phyloP scores from a whole-genome alignment of 2,888 invertebrate genomes.

The Drosophila koepferae region DNA sequence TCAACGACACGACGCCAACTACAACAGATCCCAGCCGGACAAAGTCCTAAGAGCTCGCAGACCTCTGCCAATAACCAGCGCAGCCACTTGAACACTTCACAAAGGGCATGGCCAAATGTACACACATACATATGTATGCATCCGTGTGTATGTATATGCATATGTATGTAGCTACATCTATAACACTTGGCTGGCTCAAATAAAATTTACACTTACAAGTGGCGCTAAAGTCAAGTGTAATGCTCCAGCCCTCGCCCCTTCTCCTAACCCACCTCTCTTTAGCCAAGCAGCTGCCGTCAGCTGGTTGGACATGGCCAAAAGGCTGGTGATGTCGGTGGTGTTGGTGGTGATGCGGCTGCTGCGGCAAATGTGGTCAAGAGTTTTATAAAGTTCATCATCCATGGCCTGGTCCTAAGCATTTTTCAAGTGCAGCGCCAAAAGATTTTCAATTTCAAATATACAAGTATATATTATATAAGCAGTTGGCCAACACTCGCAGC shows the following conservation, averaged over 20 bases:
- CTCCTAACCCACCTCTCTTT: neutral
- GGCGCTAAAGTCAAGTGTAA: constrained; percentile 77
- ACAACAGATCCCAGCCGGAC: constrained; percentile 42
- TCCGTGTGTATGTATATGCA: constrained; percentile 14
- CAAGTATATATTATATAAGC: constrained; percentile 68
- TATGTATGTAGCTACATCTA: constrained; percentile 39
- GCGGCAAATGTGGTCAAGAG: constrained; percentile 77
- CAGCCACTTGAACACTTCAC: constrained; percentile 66
- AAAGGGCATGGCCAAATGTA: constrained; percentile 33
- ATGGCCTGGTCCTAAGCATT: constrained; percentile 67
- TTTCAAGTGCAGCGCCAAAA: constrained; percentile 76
- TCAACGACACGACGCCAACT: constrained; percentile 75
- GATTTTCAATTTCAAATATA: constrained; percentile 75
- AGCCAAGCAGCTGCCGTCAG: constrained; percentile 55
- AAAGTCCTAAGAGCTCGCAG: constrained; percentile 13
- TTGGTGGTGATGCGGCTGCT: constrained; percentile 10
- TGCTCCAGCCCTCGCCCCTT: constrained; percentile 16
- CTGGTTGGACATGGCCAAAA: constrained; percentile 68
- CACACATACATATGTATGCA: neutral
- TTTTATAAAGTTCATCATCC: constrained; percentile 77
- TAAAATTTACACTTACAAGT: constrained; percentile 80
- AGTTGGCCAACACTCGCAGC: constrained; percentile 45
- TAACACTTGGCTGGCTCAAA: constrained; percentile 64
- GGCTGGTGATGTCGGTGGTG: neutral
- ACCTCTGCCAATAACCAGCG: constrained; percentile 59